Conservation (phyloP, 1,140 invertebrate genomes). For the Nylanderia fulva region DNA sequence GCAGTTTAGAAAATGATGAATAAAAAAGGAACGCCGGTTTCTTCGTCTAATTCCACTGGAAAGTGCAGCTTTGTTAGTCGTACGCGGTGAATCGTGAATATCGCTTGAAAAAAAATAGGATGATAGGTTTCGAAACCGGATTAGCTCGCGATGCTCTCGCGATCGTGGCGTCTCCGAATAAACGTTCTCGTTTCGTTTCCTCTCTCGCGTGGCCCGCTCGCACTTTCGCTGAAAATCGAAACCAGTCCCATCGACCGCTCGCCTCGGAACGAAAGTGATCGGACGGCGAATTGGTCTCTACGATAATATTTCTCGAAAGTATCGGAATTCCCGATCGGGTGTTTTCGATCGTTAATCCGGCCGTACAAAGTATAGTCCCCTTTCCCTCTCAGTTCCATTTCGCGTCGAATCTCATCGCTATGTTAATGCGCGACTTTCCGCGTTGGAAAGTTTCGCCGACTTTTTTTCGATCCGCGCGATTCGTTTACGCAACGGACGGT, state of each 20-base stretch:
- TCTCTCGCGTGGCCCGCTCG: not conserved
- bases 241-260: conserved; percentile 60
- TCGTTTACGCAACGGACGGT: conserved; percentile 30
- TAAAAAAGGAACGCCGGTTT: not conserved
- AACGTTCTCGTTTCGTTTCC: conserved; percentile 18
- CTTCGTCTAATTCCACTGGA: conserved; percentile 50
- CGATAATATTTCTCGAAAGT: conserved; percentile 65
- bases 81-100: conserved; percentile 51
- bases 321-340: not conserved
- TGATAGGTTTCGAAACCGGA: conserved; percentile 58
- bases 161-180: conserved; percentile 67
- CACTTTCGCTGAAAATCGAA: conserved; percentile 73
- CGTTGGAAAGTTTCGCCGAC: conserved; percentile 51
- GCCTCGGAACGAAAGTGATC: conserved; percentile 68
- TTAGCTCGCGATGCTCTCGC: conserved; percentile 59
- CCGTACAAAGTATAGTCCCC: conserved; percentile 12
- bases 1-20: not conserved
- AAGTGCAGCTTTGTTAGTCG: conserved; percentile 59
- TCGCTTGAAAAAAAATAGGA: conserved; percentile 38
- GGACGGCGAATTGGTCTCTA: conserved; percentile 22
- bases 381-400: conserved; percentile 2
- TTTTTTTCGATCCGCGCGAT: conserved; percentile 38
- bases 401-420: conserved; percentile 13
- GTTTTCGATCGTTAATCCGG: conserved; percentile 48
- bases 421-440: conserved; percentile 40